phyloP scores from a whole-genome alignment of 2,888 invertebrate species.

The Empis livida region DNA sequence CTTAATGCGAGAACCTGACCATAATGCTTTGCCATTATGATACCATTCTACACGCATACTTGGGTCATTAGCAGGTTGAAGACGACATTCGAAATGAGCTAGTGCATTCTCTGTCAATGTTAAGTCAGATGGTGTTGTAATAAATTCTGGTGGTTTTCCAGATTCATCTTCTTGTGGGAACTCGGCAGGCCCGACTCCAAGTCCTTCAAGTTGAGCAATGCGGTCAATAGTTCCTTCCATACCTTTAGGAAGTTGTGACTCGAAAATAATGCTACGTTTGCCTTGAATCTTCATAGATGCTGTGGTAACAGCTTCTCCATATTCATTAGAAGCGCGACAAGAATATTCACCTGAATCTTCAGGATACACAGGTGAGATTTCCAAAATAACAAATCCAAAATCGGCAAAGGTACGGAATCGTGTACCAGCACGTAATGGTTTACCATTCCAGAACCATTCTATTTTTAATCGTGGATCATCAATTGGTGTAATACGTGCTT shows the following conservation, averaged over 20 bases:
- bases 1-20: conserved; percentile 84
- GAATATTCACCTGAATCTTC: conserved; percentile 91
- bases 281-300: conserved; percentile 83
- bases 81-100: conserved; percentile 84
- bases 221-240: conserved; percentile 91
- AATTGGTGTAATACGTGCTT: conserved; percentile 76
- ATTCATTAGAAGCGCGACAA: conserved; percentile 77
- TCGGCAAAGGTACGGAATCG: conserved; percentile 94
- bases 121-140: conserved; percentile 74
- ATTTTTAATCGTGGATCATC: conserved; percentile 84
- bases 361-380: conserved; percentile 93
- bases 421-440: conserved; percentile 75
- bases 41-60: conserved; percentile 95
- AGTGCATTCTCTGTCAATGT: conserved; percentile 74
- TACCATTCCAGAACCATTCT: conserved; percentile 93
- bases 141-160: conserved; percentile 81
- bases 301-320: conserved; percentile 83
- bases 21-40: conserved; percentile 88
- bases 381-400: conserved; percentile 93
- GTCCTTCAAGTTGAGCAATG: conserved; percentile 81
- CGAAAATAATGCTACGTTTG: conserved; percentile 80
- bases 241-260: conserved; percentile 82
- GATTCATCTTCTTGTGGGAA: conserved; percentile 63
- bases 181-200: conserved; percentile 55
- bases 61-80: conserved; percentile 80